Base-by-base conservation (phyloP, 2,113 vertebrate species). In the Triplophysa tibetana region DNA sequence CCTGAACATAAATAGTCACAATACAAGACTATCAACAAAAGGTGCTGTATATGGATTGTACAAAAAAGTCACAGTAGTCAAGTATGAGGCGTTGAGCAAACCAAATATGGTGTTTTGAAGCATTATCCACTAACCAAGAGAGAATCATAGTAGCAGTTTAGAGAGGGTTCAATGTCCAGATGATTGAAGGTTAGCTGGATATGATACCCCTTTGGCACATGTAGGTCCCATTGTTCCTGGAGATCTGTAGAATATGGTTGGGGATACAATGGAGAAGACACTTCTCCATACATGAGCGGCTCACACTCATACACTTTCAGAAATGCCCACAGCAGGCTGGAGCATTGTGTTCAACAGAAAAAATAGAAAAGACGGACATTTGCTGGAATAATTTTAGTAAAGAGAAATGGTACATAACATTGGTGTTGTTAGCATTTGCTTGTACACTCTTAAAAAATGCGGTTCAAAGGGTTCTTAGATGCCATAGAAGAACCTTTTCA, bases 151-250 rank as follows among this genome's bases (percentile, higher is more conserved):
- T 87, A 88, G 82, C 96, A 99, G 87, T 87, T 88, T 38, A 82
- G 85, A 0, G 96, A 97, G 0, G 94, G 92, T 79, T 98, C 96
- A 58, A 98, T 85, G 77, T 98, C 95, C 88, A 99, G 91, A 66
- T 94, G 92, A 63, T 88, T 89, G 91, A 99, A 97, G 75, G 90
- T 89, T 17, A 99, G 92, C 80, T 92, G 93, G 78, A 98, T 91
- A 64, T 85, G 88, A 80, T 92, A 95, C n/a, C 97, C 97, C 4
- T 84, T 60, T 1, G 95, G 94, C 14, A 98, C 94, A 0, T 38
- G 82, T 66, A 99, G 89, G 74, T 95, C 86, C 88, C 95, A 97
- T 80, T 80, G 90, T 56, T 87, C 82, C 68, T 84, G 84, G 72
- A 92, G 87, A 85, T 92, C 85, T 43, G 91, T 90, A 56, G 94